Conservation (phyloP, 2,888 invertebrate genomes). For the Trachelus iudaicus region DNA sequence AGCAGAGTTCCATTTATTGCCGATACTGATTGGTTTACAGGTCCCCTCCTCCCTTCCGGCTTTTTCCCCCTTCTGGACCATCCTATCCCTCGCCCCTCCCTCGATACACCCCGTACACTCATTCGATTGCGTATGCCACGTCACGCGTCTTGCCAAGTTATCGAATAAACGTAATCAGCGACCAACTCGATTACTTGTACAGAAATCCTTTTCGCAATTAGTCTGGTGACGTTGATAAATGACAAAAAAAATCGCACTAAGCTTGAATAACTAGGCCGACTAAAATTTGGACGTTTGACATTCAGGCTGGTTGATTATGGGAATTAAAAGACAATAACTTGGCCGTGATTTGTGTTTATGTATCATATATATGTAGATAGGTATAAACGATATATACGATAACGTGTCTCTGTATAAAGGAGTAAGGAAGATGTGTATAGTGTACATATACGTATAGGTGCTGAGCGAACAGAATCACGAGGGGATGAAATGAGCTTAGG, state of each 20-base stretch:
- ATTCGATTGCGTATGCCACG: constrained; percentile 28
- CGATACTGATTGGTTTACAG: constrained; percentile 40
- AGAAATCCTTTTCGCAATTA: not conserved
- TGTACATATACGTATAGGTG: not conserved
- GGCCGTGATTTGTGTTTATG: not conserved
- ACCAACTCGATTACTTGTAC: constrained; percentile 39
- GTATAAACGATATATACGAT: too few species aligned
- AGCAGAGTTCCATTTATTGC: constrained; percentile 23
- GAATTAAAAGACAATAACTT: not conserved
- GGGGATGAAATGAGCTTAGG: not conserved
- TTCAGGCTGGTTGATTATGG: not conserved
- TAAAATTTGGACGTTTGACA: not conserved
- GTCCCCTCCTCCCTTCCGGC: not conserved
- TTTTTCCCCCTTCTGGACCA: constrained; percentile 17
- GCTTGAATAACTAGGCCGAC: not conserved
- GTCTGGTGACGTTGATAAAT: not conserved
- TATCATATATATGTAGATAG: too few species aligned
- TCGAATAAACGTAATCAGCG: constrained; percentile 32
- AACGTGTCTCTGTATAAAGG: not conserved
- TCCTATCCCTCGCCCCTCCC: constrained; percentile 10
- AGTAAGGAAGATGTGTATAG: not conserved
- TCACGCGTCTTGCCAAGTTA: constrained; percentile 41
- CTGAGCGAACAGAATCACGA: not conserved
- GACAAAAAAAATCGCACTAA: not conserved
- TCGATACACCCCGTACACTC: constrained; percentile 7